A percentile compares a stretch with the other conserved stretches of the same genome.
These are phyloP conservation scores for Calameuta idolon DNA, from an alignment of 2,888 invertebrate genomes.

Conservation along the genomic window DNA sequence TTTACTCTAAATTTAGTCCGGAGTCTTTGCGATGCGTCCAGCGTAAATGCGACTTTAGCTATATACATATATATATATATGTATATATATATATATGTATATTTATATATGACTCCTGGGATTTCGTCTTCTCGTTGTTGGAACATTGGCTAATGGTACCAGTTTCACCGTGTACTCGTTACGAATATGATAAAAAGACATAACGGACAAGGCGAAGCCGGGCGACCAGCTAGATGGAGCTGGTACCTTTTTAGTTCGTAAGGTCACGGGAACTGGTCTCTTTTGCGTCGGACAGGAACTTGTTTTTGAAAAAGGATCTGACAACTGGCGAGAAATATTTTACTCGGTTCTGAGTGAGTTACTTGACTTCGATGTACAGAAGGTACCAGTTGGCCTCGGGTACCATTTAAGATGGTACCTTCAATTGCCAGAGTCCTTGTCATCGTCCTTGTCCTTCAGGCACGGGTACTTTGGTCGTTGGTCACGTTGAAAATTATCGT, in stretches of 20 bases:
- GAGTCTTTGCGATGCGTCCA: background rate
- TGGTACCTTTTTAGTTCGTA: conserved; percentile 43
- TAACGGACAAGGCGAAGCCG: conserved; percentile 45
- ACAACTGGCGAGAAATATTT: background rate
- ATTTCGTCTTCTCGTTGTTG: background rate
- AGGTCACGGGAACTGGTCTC: conserved; percentile 50
- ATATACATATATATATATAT: background rate
- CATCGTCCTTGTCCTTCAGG: background rate
- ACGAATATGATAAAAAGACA: conserved; percentile 46
- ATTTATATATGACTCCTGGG: background rate
- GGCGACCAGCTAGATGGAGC: conserved; percentile 30
- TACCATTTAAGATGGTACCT: background rate
- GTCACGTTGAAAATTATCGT: background rate
- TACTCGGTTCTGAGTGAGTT: background rate
- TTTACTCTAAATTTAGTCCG: background rate
- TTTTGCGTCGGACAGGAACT: conserved; percentile 33
- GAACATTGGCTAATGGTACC: conserved; percentile 49
- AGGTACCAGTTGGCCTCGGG: background rate
- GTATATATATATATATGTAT: background rate
- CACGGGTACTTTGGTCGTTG: background rate
- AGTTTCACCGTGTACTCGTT: conserved; percentile 53
- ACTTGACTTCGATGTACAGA: background rate
- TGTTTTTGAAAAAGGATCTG: conserved; percentile 1
- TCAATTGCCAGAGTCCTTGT: background rate
- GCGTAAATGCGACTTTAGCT: background rate